A percentile compares a stretch with the other conserved stretches of the same genome.
These are phyloP conservation scores for Cartodere bifasciata DNA, from an alignment of 2,888 invertebrate genomes.

Conservation along the genomic window DNA sequence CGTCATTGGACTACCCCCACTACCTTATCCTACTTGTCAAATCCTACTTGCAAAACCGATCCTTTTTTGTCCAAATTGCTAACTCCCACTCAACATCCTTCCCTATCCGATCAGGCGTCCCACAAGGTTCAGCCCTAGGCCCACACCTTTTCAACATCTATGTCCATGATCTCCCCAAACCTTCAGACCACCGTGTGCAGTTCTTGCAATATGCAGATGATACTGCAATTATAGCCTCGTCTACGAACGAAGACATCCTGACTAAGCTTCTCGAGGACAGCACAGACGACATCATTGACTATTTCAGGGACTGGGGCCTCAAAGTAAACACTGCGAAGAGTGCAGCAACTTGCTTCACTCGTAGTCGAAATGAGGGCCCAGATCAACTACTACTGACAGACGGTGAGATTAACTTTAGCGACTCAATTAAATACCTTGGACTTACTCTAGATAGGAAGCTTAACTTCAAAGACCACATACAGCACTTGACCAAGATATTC, in stretches of 20 bases:
- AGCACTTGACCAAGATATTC: too few relatives aligned
- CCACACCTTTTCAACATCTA: constrained; percentile 13
- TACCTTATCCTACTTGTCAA: too few relatives aligned
- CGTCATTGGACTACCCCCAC: constrained; percentile 14
- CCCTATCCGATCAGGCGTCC: too few relatives aligned
- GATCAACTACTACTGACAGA: constrained; percentile 8
- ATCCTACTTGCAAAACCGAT: too few relatives aligned
- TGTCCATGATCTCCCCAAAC: constrained; percentile 11
- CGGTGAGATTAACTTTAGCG: constrained; percentile 5
- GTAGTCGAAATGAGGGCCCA: constrained; percentile 10
- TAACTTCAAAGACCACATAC: too few relatives aligned
- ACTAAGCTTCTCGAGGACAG: constrained; percentile 9
- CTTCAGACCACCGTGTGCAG: constrained; percentile 11
- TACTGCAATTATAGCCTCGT: constrained; percentile 13
- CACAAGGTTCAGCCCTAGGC: too few relatives aligned
- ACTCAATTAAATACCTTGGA: constrained; percentile 11
- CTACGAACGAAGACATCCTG: constrained; percentile 7
- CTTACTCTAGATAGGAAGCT: constrained; percentile 9
- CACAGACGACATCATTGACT: constrained; percentile 7
- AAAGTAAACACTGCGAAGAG: constrained; percentile 12
- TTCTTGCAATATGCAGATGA: constrained; percentile 14
- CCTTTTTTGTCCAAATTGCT: too few relatives aligned
- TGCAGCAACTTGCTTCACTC: constrained; percentile 12
- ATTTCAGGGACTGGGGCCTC: constrained; percentile 12
- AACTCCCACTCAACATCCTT: too few relatives aligned